Evolutionary conservation across 2,113 vertebrate species (phyloP).

Genomic region (Neogale vison): DNA sequence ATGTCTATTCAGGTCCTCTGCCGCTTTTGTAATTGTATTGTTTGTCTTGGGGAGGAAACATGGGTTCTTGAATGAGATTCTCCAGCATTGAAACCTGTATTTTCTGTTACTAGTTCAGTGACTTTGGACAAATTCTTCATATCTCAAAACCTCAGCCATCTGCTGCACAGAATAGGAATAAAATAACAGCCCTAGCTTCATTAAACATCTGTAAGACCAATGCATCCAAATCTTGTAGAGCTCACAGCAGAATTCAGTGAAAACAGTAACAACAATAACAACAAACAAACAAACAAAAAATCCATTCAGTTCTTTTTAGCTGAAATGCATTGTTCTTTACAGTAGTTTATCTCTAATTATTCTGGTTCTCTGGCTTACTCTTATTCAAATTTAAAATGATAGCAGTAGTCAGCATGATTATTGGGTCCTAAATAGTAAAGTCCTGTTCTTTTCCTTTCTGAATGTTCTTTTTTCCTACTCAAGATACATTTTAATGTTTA

Average conservation of each 20-base stretch:
- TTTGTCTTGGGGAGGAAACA: neutral
- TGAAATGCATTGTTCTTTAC: neutral
- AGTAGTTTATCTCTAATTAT: neutral
- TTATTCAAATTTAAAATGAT: neutral
- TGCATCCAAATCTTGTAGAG: neutral
- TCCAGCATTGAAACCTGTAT: neutral
- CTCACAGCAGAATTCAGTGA: neutral
- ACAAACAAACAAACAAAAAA: neutral
- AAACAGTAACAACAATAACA: neutral
- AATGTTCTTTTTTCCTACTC: neutral
- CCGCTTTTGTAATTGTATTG: neutral
- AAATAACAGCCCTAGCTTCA: neutral
- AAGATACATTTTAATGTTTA: neutral
- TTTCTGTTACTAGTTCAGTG: neutral
- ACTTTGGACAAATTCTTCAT: neutral
- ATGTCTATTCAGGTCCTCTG: neutral
- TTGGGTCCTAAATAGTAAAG: neutral
- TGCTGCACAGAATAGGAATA: neutral
- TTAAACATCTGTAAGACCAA: neutral
- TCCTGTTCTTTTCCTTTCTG: neutral
- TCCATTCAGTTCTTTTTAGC: neutral
- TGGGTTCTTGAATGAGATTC: neutral
- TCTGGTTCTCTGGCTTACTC: neutral
- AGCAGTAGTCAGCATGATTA: neutral
- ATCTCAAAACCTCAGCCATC: neutral